Percentiles rank a stretch among this genome's conserved stretches.
These are phyloP conservation scores for Chaetophractus vellerosus DNA, from an alignment of 2,797 vertebrate species.

Conservation along the genomic window DNA sequence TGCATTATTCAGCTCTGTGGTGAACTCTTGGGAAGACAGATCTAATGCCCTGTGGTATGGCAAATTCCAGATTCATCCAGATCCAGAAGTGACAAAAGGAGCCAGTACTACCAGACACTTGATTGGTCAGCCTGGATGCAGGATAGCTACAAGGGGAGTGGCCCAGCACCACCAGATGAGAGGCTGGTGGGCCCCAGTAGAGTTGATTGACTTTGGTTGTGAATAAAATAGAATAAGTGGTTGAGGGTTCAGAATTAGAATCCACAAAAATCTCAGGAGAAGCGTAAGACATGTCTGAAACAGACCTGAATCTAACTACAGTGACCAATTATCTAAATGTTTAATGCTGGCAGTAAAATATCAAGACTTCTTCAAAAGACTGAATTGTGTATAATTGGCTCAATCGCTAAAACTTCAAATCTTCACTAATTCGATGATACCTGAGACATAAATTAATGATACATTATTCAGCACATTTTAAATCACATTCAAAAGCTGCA, in stretches of 20 bases:
- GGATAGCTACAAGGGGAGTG: neutral
- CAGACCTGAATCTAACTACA: neutral
- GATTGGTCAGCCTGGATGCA: neutral
- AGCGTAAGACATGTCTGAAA: too few relatives aligned
- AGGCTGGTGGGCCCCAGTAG: neutral
- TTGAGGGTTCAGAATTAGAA: too few relatives aligned
- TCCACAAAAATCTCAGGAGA: too few relatives aligned
- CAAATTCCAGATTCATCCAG: too few relatives aligned
- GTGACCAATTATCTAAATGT: neutral
- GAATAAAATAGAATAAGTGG: too few relatives aligned
- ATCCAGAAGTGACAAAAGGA: neutral
- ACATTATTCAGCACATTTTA: slow-evolving; percentile 17
- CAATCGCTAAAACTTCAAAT: neutral
- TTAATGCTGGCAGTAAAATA: neutral
- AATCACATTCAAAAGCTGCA: slow-evolving; percentile 21
- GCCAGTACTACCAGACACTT: neutral
- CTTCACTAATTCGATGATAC: neutral
- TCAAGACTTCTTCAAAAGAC: slow-evolving; percentile 31
- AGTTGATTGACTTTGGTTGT: too few relatives aligned
- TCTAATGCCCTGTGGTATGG: neutral
- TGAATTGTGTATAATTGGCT: neutral
- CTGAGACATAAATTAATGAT: neutral
- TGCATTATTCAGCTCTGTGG: neutral
- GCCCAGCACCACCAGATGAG: neutral
- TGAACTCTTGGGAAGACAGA: neutral